Percentiles rank a stretch among this genome's conserved stretches.
phyloP scores from a whole-genome alignment of 2,113 vertebrate species.

The Otus sunia region DNA sequence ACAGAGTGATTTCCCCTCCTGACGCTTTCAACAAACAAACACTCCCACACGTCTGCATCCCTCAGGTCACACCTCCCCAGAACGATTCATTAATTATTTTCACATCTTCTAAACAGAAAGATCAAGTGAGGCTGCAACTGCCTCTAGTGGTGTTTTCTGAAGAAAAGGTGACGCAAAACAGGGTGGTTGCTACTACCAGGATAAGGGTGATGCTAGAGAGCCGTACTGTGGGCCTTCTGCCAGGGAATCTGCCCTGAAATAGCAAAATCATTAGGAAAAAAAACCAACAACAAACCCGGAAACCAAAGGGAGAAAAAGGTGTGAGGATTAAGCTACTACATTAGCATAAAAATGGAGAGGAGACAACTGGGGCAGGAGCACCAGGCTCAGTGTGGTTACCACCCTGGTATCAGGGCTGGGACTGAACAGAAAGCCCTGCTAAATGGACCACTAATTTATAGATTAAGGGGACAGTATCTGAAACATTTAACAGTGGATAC shows the following conservation, averaged over 20 bases:
- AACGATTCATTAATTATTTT: slow-evolving; percentile 33
- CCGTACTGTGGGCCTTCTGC: neutral
- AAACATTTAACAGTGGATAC: neutral
- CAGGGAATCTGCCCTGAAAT: neutral
- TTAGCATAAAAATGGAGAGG: neutral
- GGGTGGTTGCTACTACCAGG: neutral
- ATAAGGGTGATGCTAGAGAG: neutral
- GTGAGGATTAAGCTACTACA: neutral
- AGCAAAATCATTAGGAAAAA: neutral
- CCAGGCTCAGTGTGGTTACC: neutral
- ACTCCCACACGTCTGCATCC: neutral
- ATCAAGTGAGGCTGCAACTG: neutral
- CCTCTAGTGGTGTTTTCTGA: slow-evolving; percentile 20
- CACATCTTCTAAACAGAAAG: neutral
- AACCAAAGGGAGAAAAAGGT: neutral
- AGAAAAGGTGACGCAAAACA: neutral
- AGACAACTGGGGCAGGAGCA: neutral
- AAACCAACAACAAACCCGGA: neutral
- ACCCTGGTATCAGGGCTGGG: neutral
- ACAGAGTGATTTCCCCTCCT: neutral
- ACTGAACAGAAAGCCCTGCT: neutral
- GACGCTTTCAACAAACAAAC: neutral
- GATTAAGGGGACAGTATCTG: neutral
- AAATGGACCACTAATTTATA: neutral
- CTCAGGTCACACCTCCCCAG: neutral